These are phyloP conservation scores for Andrena cerasifolii DNA, from an alignment of 1,140 invertebrate genomes.

Conservation along the genomic window DNA sequence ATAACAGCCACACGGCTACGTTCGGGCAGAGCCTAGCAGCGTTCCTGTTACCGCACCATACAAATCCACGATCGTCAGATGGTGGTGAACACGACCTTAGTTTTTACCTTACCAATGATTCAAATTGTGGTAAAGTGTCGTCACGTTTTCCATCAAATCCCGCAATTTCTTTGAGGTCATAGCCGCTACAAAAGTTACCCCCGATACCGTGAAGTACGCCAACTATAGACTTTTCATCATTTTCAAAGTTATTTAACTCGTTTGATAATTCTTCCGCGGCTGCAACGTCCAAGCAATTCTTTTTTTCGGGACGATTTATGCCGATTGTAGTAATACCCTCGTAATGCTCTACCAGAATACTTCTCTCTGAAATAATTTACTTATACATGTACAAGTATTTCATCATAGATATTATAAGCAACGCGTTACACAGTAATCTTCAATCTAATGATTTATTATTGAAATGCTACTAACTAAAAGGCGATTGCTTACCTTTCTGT, in stretches of 20 bases:
- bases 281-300: conserved; percentile 90
- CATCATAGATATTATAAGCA: too few species aligned
- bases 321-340: conserved; percentile 89
- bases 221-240: conserved; percentile 86
- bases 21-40: too few species aligned
- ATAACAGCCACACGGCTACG: too few species aligned
- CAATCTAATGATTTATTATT: background rate
- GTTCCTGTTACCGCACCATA: too few species aligned
- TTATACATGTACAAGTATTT: background rate
- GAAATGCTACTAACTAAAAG: conserved; percentile 2
- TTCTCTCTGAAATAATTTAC: conserved; percentile 65
- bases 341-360: conserved; percentile 84
- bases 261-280: conserved; percentile 87
- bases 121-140: conserved; percentile 78
- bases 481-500: conserved; percentile 57
- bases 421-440: too few species aligned
- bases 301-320: conserved; percentile 91
- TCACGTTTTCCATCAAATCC: conserved; percentile 77
- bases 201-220: conserved; percentile 93
- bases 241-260: conserved; percentile 91
- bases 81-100: too few species aligned
- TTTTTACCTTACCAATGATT: conserved; percentile 71
- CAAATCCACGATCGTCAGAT: too few species aligned
- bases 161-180: conserved; percentile 89
- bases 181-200: conserved; percentile 95